Evolutionary conservation across 2,888 invertebrate species (phyloP).

Genomic region (Idaea dimidiata): DNA sequence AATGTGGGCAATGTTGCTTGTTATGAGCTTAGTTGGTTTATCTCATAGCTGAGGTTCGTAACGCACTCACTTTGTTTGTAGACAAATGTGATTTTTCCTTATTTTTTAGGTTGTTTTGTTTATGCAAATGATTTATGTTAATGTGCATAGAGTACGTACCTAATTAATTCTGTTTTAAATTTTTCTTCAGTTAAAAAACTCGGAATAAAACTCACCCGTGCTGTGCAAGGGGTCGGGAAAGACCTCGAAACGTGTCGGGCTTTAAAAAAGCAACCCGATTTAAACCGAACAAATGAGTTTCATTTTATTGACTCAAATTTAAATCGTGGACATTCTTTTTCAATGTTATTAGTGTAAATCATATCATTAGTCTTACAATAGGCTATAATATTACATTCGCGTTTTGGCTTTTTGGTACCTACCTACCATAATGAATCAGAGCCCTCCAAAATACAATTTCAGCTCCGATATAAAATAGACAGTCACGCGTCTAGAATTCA

Average conservation of each 20-base stretch:
- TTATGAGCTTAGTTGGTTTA: constrained; percentile 39
- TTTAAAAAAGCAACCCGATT: no score
- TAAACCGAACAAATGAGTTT: no score
- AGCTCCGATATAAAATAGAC: constrained; percentile 21
- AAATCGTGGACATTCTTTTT: no score
- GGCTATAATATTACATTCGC: not conserved
- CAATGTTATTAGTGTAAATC: no score
- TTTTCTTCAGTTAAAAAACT: no score
- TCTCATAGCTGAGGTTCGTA: constrained; percentile 15
- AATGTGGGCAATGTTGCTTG: constrained; percentile 41
- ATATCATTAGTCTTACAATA: no score
- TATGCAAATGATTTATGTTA: not conserved
- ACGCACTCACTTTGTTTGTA: constrained; percentile 10
- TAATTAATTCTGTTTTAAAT: no score
- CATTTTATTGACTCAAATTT: no score
- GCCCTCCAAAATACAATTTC: constrained; percentile 4
- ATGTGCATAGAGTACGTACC: not conserved
- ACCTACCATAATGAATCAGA: not conserved
- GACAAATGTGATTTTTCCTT: constrained; percentile 1
- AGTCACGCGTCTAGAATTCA: constrained; percentile 38
- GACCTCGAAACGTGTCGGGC: no score
- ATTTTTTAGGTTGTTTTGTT: constrained; percentile 6
- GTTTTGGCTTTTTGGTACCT: not conserved
- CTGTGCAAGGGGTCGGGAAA: no score
- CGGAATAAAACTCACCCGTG: no score